Evolutionary conservation across 2,113 vertebrate species (phyloP), one percentile per base, ranked within the genome.

Genomic region (Archocentrus centrarchus): DNA sequence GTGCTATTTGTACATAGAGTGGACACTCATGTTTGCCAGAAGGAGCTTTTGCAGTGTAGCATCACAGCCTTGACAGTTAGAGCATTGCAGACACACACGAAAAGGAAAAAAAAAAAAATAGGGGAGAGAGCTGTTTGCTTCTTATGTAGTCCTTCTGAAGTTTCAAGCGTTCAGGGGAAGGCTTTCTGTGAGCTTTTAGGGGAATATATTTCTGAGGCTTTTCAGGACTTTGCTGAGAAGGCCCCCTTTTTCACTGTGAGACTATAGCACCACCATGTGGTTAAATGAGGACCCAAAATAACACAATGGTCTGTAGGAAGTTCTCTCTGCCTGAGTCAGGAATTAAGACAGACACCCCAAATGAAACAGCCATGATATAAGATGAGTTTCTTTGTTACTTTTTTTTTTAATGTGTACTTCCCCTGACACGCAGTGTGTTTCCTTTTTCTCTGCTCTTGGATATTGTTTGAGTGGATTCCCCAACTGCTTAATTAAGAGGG

Each of bases 161-260:
- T 89, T 84, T 84, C 64, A 58, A 84, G 66, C 35, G 60, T 85
- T 89, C 84, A 57, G 77, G 63, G 70, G 76, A 73, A 80, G 77
- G 86, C 73, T 77, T 55, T 68, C 60, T 63, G 63, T 75, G 77
- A 75, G 64, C 86, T 76, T 86, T 77, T 86, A 44, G 47, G 63
- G 70, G 37, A 70, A 24, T 83, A 61, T 76, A 75, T 89, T 88
- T 86, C 63, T 75, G 55, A 84, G 84, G 89, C 76, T 89, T 82
- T 90, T 88, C 88, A 88, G 85, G 87, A 93, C 87, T 88, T 64
- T 77, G 55, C 80, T 75, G 87, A 92, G 22, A 59, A 87, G 73
- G 83, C 77, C 83, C 75, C 75, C 86, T 39, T 84, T 93, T 93
- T 95, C 94, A 96, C 94, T 96, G 95, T 96, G 94, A 96, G 90